These are phyloP conservation scores for Neuroterus valhalla DNA, from an alignment of 1,140 invertebrate species.

Conservation along the genomic window DNA sequence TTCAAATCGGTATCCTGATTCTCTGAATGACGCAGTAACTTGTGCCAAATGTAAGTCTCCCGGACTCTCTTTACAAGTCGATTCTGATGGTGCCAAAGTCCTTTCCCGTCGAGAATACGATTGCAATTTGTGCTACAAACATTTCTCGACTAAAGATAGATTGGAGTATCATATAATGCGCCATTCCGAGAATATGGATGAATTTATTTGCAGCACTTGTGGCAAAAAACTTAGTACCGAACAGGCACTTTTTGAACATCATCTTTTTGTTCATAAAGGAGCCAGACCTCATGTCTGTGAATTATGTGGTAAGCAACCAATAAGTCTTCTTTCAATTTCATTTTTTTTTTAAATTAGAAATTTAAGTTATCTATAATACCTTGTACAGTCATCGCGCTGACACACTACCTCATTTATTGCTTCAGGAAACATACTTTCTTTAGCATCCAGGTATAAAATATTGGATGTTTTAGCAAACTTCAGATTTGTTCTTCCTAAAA, in stretches of 20 bases:
- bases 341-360: not conserved
- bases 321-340: not conserved
- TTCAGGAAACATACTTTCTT: too few relatives aligned
- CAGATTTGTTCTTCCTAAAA: too few relatives aligned
- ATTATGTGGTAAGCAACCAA: slow-evolving; percentile 47
- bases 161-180: slow-evolving; percentile 57
- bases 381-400: too few relatives aligned
- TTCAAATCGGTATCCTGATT: slow-evolving; percentile 45
- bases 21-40: slow-evolving; percentile 47
- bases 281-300: slow-evolving; percentile 55
- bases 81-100: slow-evolving; percentile 49
- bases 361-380: not conserved
- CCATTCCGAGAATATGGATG: slow-evolving; percentile 57
- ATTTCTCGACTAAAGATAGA: slow-evolving; percentile 55
- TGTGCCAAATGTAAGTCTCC: slow-evolving; percentile 48
- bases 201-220: slow-evolving; percentile 56
- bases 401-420: too few relatives aligned
- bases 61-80: slow-evolving; percentile 46
- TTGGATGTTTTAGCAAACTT: too few relatives aligned
- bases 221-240: slow-evolving; percentile 56
- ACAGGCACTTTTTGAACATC: slow-evolving; percentile 57
- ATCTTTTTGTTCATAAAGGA: slow-evolving; percentile 57
- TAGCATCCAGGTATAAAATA: too few relatives aligned
- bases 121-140: slow-evolving; percentile 52
- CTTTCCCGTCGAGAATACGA: slow-evolving; percentile 55